A percentile compares a stretch with the other conserved stretches of the same genome.
phyloP scores from a whole-genome alignment of 2,888 invertebrate genomes.

The Lagria hirta region DNA sequence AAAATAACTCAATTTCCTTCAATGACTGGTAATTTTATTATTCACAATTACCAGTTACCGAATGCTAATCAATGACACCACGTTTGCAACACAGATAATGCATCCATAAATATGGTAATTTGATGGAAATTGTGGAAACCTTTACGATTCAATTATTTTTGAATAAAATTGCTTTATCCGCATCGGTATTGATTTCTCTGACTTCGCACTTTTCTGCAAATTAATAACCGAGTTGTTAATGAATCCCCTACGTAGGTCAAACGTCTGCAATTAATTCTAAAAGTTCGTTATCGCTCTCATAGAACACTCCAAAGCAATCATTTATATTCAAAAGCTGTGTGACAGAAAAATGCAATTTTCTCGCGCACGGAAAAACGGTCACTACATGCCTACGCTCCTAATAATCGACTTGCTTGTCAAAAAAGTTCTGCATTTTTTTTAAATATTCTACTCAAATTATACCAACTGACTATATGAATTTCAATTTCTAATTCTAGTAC shows the following conservation, averaged over 20 bases:
- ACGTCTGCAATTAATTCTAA: slow-evolving; percentile 24
- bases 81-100: slow-evolving; percentile 9
- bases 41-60: slow-evolving; percentile 13
- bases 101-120: slow-evolving; percentile 22
- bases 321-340: slow-evolving; percentile 18
- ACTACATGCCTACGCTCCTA: too few relatives aligned
- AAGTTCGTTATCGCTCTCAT: slow-evolving; percentile 20
- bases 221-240: slow-evolving; percentile 28
- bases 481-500: too few relatives aligned
- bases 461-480: too few relatives aligned
- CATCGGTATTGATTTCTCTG: slow-evolving; percentile 23
- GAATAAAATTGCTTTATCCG: slow-evolving; percentile 11
- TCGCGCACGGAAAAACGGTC: too few relatives aligned
- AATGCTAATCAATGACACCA: slow-evolving; percentile 10
- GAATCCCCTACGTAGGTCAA: slow-evolving; percentile 26
- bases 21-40: slow-evolving; percentile 3
- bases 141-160: slow-evolving; percentile 27
- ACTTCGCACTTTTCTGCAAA: slow-evolving; percentile 27
- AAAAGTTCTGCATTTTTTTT: too few relatives aligned
- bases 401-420: too few relatives aligned
- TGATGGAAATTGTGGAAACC: slow-evolving; percentile 17
- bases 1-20: slow-evolving; percentile 11
- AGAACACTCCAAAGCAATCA: slow-evolving; percentile 16
- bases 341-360: slow-evolving; percentile 19
- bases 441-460: too few relatives aligned